Percentiles rank a stretch among this genome's conserved stretches.
Evolutionary conservation across 2,113 vertebrate genomes (phyloP).

Genomic region (Ciconia boyciana): DNA sequence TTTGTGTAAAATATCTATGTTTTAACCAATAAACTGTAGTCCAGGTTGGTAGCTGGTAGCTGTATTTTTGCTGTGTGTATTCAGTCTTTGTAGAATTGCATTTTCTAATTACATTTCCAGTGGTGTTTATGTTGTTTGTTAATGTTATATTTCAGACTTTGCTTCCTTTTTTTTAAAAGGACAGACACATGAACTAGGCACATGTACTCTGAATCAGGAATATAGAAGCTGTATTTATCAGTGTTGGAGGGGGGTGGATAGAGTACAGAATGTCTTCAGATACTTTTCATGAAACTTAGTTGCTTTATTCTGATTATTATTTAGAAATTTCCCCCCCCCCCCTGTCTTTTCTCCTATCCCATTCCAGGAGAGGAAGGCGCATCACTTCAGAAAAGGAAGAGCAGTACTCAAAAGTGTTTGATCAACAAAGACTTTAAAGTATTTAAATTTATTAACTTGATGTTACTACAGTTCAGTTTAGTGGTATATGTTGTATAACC

Average conservation of each 20-base stretch:
- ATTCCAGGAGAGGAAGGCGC: conserved; percentile 67
- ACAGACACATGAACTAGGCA: accelerated
- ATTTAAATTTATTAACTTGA: not conserved
- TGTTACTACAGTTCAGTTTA: not conserved
- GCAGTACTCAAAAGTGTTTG: conserved; percentile 70
- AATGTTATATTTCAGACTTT: not conserved
- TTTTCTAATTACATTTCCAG: not conserved
- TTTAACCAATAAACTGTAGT: not conserved
- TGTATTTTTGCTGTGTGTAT: not conserved
- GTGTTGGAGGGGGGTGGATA: not conserved
- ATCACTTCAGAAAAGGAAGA: conserved; percentile 76
- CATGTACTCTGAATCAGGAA: not conserved
- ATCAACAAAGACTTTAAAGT: conserved; percentile 1
- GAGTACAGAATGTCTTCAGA: not conserved
- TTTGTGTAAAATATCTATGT: not conserved
- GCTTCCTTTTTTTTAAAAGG: not conserved
- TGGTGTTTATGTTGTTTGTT: not conserved
- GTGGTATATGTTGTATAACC: not conserved
- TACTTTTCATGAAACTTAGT: not conserved
- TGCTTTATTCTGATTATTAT: not conserved
- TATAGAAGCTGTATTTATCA: not conserved
- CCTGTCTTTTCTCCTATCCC: not conserved
- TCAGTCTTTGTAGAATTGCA: not conserved
- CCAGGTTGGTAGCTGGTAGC: not conserved
- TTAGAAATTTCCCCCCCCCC: not conserved